phyloP scores from a whole-genome alignment of 2,797 vertebrate species.

The Cheracebus regulus region DNA sequence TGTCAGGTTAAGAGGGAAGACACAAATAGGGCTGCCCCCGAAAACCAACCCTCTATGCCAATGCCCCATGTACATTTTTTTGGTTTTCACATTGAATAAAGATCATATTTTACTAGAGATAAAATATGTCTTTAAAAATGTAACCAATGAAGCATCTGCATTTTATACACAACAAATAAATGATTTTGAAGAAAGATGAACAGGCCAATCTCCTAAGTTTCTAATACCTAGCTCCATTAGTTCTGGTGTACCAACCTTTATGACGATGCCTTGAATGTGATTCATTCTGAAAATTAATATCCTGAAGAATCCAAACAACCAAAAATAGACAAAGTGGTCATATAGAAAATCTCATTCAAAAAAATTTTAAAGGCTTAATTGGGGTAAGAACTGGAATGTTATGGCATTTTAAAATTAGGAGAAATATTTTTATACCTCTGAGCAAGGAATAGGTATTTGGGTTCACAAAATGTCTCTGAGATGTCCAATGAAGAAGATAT shows the following conservation, averaged over 20 bases:
- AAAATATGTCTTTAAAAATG: neutral
- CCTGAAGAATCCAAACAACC: neutral
- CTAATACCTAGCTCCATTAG: neutral
- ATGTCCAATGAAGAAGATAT: neutral
- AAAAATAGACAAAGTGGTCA: neutral
- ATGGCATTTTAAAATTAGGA: neutral
- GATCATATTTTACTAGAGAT: neutral
- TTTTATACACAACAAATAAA: neutral
- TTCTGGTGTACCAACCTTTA: neutral
- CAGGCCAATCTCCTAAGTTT: neutral
- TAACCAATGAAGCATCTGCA: neutral
- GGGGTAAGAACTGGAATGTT: neutral
- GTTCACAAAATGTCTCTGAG: neutral
- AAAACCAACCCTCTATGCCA: accelerated
- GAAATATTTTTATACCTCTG: neutral
- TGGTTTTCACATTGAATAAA: neutral
- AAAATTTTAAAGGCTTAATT: neutral
- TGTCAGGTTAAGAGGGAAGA: accelerated
- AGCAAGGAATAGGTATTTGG: neutral
- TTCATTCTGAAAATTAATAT: neutral
- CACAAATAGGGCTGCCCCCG: accelerated
- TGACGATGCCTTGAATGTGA: neutral
- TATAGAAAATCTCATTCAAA: neutral
- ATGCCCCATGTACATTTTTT: neutral
- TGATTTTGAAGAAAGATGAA: neutral